Conservation (phyloP, 2,113 vertebrate species). For the Bos taurus region ARS-UCD2.0 NC_037339.1:63803001-63803500, state of each 20-base stretch:
- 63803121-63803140: background rate
- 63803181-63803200: background rate
- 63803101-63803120: background rate
- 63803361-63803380: background rate
- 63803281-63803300: background rate
- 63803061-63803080: background rate
- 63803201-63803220: background rate
- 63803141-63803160: background rate
- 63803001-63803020: background rate
- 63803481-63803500: background rate
- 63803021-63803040: background rate
- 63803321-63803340: background rate
- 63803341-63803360: too few species aligned
- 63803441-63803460: background rate
- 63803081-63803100: background rate
- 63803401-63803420: background rate
- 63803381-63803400: background rate
- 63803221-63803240: background rate
- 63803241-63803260: background rate
- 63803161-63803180: background rate
- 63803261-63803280: background rate
- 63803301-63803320: background rate
- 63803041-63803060: background rate
- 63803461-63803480: background rate
- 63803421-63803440: background rate